Evolutionary conservation across 2,888 invertebrate genomes (phyloP).

Genomic region (Ypsolopha sequella): DNA sequence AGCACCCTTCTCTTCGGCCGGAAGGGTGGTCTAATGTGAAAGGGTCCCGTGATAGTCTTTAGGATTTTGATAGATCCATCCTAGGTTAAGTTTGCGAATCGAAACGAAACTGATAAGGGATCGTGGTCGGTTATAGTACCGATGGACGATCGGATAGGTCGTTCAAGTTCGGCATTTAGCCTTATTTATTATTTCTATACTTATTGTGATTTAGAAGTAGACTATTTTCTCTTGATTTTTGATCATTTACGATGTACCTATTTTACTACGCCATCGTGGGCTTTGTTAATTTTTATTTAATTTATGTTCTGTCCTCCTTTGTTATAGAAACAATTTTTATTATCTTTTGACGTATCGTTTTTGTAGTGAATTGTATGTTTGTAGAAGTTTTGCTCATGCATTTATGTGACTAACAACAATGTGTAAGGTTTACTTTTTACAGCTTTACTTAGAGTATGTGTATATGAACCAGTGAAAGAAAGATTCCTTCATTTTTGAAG

Average conservation of each 20-base stretch:
- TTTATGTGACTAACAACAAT: slow-evolving; percentile 35
- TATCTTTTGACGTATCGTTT: slow-evolving; percentile 45
- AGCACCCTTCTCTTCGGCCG: slow-evolving; percentile 86
- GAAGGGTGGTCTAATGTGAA: slow-evolving; percentile 82
- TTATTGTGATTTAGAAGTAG: slow-evolving; percentile 32
- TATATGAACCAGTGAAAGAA: background rate
- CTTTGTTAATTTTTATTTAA: slow-evolving; percentile 1
- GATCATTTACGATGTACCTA: slow-evolving; percentile 19
- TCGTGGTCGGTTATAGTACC: background rate
- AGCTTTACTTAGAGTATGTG: slow-evolving; percentile 2
- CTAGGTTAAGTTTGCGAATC: background rate
- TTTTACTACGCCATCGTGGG: background rate
- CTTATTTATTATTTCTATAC: slow-evolving; percentile 16
- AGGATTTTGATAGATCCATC: no score
- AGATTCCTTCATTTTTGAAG: slow-evolving; percentile 1
- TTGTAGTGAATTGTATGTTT: slow-evolving; percentile 29
- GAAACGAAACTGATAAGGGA: background rate
- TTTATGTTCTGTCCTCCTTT: slow-evolving; percentile 20
- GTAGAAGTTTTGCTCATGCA: slow-evolving; percentile 35
- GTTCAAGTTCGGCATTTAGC: slow-evolving; percentile 10
- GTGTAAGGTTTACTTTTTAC: background rate
- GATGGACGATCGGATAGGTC: background rate
- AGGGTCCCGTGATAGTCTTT: background rate
- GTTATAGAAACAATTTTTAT: slow-evolving; percentile 31
- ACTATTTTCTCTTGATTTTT: slow-evolving; percentile 12